Evolutionary conservation across 1,140 invertebrate species (phyloP).

Genomic region (Epicauta chinensis): DNA sequence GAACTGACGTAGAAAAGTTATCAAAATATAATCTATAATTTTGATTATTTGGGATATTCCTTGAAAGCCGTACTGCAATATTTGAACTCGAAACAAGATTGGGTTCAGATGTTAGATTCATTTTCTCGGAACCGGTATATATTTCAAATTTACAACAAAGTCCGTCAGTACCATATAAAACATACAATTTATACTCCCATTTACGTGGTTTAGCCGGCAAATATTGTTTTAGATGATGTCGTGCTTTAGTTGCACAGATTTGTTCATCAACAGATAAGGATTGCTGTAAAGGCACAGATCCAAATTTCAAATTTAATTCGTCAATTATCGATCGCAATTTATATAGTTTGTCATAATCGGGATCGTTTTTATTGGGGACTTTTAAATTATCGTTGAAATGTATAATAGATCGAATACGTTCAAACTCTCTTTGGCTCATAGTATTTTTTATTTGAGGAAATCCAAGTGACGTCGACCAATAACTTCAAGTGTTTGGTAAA

Average conservation of each 20-base stretch:
- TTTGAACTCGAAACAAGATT: slow-evolving; percentile 10
- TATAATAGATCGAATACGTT: too few species aligned
- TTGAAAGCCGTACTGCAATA: slow-evolving; percentile 16
- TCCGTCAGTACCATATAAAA: slow-evolving; percentile 2
- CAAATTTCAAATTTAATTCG: slow-evolving; percentile 36
- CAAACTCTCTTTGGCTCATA: too few species aligned
- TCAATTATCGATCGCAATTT: slow-evolving; percentile 30
- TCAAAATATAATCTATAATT: slow-evolving; percentile 19
- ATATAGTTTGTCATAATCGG: slow-evolving; percentile 34
- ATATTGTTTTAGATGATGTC: slow-evolving; percentile 15
- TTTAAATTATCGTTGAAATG: too few species aligned
- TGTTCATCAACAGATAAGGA: background rate
- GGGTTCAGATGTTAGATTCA: too few species aligned
- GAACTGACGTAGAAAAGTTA: slow-evolving; percentile 19
- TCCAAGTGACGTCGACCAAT: too few species aligned
- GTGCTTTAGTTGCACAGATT: slow-evolving; percentile 14
- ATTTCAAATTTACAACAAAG: slow-evolving; percentile 11
- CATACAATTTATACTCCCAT: slow-evolving; percentile 36
- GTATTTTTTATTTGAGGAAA: too few species aligned
- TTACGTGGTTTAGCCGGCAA: slow-evolving; percentile 37
- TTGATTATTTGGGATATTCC: slow-evolving; percentile 9
- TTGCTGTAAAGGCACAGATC: slow-evolving; percentile 5
- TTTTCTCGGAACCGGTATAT: too few species aligned
- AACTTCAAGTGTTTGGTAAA: too few species aligned
- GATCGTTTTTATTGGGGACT: too few species aligned